phyloP scores from a whole-genome alignment of 2,113 vertebrate species.

The Hippocampus zosterae region DNA sequence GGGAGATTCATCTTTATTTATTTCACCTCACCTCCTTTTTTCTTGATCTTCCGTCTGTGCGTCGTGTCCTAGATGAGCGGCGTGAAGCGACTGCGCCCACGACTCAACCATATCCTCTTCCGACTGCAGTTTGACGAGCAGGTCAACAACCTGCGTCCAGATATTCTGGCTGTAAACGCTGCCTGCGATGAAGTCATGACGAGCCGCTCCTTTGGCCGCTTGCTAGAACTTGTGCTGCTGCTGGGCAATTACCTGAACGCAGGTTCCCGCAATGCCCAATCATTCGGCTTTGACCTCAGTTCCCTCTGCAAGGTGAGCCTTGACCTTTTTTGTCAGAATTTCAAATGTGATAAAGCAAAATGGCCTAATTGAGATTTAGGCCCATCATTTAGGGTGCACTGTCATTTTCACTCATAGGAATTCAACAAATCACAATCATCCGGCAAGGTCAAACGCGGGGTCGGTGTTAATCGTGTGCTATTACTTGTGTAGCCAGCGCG shows the following conservation, averaged over 20 bases:
- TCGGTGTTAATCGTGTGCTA: no score
- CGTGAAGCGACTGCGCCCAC: conserved; percentile 86
- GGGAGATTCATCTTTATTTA: conserved; percentile 15
- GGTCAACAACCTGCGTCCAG: conserved; percentile 89
- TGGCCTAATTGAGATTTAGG: background rate
- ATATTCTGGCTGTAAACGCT: conserved; percentile 89
- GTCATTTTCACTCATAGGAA: background rate
- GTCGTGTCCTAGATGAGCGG: conserved; percentile 85
- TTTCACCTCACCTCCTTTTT: background rate
- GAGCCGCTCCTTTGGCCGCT: conserved; percentile 84
- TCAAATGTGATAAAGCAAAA: background rate
- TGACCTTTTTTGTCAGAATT: conserved; percentile 3
- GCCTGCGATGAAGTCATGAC: conserved; percentile 92
- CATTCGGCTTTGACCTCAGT: conserved; percentile 91
- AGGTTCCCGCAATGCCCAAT: conserved; percentile 92
- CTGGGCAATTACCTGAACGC: conserved; percentile 98
- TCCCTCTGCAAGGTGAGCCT: conserved; percentile 92
- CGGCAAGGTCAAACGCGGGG: no score
- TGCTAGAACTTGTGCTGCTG: conserved; percentile 91
- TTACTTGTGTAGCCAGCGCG: no score
- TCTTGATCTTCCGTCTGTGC: conserved; percentile 41
- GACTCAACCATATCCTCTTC: conserved; percentile 94
- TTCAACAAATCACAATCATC: background rate
- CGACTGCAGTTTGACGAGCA: conserved; percentile 97
- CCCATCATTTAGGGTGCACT: background rate